A percentile compares a stretch with the other conserved stretches of the same genome.
phyloP scores from a whole-genome alignment of 1,140 invertebrate species.

The Odontomachus brunneus region DNA sequence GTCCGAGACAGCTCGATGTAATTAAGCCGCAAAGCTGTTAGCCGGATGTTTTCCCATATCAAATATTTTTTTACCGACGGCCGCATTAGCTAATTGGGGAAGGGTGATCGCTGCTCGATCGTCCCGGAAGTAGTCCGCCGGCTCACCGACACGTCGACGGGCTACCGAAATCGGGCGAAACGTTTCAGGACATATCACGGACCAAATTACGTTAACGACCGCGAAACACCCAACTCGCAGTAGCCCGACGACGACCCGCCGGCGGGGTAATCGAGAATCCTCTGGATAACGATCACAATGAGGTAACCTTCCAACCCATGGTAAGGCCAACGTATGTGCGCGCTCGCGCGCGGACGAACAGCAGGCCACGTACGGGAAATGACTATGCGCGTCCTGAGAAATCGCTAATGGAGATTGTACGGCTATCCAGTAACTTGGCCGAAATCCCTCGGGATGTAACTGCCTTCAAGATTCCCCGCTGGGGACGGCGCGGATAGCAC shows the following conservation, averaged over 20 bases:
- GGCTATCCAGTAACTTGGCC: slow-evolving; percentile 67
- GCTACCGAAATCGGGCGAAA: slow-evolving; percentile 22
- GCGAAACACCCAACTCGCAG: slow-evolving; percentile 62
- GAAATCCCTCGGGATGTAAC: slow-evolving; percentile 68
- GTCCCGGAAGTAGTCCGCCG: neutral
- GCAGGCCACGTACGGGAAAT: slow-evolving; percentile 66
- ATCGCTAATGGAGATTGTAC: slow-evolving; percentile 75
- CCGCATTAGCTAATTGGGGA: slow-evolving; percentile 68
- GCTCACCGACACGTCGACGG: neutral
- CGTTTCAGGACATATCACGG: slow-evolving; percentile 29
- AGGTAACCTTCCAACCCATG: slow-evolving; percentile 29
- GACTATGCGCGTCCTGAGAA: slow-evolving; percentile 71
- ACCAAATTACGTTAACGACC: slow-evolving; percentile 63
- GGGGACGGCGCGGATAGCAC: slow-evolving; percentile 25
- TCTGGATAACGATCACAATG: slow-evolving; percentile 65
- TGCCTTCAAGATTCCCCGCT: slow-evolving; percentile 65
- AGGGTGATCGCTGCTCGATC: slow-evolving; percentile 52
- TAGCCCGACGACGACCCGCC: slow-evolving; percentile 12
- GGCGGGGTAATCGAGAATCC: slow-evolving; percentile 63
- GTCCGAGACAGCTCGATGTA: slow-evolving; percentile 41
- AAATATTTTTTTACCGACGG: slow-evolving; percentile 63
- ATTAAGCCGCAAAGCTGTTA: slow-evolving; percentile 58
- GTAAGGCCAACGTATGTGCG: slow-evolving; percentile 37
- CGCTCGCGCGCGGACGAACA: slow-evolving; percentile 26
- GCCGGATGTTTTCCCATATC: slow-evolving; percentile 26